phyloP scores from a whole-genome alignment of 2,113 vertebrate genomes.

The Albula goreensis region DNA sequence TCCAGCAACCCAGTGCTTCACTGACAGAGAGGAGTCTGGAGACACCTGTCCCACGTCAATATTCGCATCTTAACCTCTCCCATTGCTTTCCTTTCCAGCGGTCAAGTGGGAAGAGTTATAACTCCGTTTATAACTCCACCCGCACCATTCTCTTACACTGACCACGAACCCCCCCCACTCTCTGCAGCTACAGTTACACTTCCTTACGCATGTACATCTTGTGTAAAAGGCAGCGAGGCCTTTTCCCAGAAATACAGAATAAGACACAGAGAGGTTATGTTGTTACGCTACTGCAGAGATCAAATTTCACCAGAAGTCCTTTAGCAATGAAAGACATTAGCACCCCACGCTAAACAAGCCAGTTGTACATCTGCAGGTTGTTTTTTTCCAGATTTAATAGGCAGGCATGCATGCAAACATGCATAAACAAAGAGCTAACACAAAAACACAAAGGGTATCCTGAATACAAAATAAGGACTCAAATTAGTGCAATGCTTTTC shows the following conservation, averaged over 20 bases:
- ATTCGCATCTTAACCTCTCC: conserved; percentile 24
- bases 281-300: neutral
- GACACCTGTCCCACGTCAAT: conserved; percentile 46
- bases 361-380: neutral
- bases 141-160: neutral
- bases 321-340: neutral
- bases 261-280: neutral
- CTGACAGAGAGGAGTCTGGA: conserved; percentile 25
- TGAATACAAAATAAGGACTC: too few species aligned
- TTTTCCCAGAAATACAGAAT: neutral
- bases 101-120: neutral
- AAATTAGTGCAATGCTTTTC: too few species aligned
- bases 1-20: conserved; percentile 20
- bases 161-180: neutral
- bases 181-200: neutral
- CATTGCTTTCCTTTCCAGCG: neutral
- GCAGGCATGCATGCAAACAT: too few species aligned
- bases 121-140: conserved; percentile 15
- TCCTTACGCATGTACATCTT: neutral
- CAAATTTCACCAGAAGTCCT: neutral
- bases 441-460: too few species aligned
- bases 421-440: too few species aligned
- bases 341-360: neutral
- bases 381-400: neutral
- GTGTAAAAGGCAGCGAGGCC: neutral